Base-by-base conservation (phyloP, 2,797 vertebrate species). In the Ptychadena robeensis region DNA sequence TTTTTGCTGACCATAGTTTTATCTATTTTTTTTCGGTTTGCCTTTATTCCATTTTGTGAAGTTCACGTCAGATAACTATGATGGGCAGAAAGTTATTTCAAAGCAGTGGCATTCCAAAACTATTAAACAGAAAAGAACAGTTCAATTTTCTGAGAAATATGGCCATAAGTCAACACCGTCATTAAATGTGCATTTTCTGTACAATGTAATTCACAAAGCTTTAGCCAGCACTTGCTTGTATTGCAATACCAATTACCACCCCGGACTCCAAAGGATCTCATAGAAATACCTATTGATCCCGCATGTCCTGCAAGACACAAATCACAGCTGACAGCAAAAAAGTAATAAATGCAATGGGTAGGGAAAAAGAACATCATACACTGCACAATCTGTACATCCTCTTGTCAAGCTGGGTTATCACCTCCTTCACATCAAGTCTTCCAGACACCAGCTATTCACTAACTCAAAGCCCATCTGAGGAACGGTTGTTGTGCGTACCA, bases 171-270 rank as follows among this genome's bases (percentile, higher is more conserved):
- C 67, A 70, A 71, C 67, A 80, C 25, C 59, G 61, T 80, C 78
- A 80, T 80, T 80, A 80, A 61, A 61, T 80, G 78, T 71, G 78
- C 18, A 80, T 71, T 79, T 80, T 80, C 78, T 80, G 78, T 80
- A 80, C 78, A 80, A 44, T 80, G 78, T 80, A 71, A 80, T 80
- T 80, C 67, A 40, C 66, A 80, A 61, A 38, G 78, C 78, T 70
- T 70, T 80, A 79, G 78, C 78, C 35, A 44, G 78, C 67, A 80
- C 78, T 80, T 80, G 67, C 78, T 71, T 80, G 78, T 80, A 80
- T 80, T 80, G 68, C 78, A 80, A 80, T 71, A 80, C 67, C 78
- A 80, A 80, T 80, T 80, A 80, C 53, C 48, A 80, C 34, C 67
- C 25, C 28, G 48, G 78, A 71, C 68, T 80, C 27, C 63, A 38